Percentiles rank a stretch among this genome's conserved stretches.
phyloP scores from a whole-genome alignment of 2,888 invertebrate genomes.

The Myopa testacea region DNA sequence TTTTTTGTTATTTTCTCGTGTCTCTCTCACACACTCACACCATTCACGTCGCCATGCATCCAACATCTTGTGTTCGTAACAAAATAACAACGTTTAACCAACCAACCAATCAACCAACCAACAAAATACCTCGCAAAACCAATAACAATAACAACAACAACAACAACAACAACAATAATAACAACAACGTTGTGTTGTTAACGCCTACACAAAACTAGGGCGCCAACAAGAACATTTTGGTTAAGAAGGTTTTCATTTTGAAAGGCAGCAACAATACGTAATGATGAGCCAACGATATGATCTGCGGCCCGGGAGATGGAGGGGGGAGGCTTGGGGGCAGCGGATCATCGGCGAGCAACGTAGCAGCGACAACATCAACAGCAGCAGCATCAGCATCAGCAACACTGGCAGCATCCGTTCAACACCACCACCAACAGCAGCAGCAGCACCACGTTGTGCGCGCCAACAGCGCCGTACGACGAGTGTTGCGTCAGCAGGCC shows the following conservation, averaged over 20 bases:
- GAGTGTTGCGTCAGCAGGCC: constrained; percentile 61
- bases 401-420: constrained; percentile 37
- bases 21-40: constrained; percentile 14
- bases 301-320: constrained; percentile 64
- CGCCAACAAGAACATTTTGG: constrained; percentile 69
- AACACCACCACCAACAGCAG: constrained; percentile 49
- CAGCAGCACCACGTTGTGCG: constrained; percentile 45
- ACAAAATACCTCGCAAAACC: constrained; percentile 23
- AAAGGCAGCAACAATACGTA: constrained; percentile 70
- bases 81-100: constrained; percentile 44
- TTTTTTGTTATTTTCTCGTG: constrained; percentile 15
- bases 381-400: constrained; percentile 49
- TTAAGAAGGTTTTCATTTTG: constrained; percentile 70
- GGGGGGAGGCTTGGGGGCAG: constrained; percentile 51
- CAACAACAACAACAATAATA: constrained; percentile 40
- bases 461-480: constrained; percentile 47
- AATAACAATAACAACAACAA: constrained; percentile 43
- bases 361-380: constrained; percentile 47
- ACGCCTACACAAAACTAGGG: constrained; percentile 54
- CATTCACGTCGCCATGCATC: constrained; percentile 49
- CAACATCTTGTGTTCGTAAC: constrained; percentile 27
- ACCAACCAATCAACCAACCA: constrained; percentile 45
- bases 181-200: constrained; percentile 22
- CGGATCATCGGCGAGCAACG: constrained; percentile 44
- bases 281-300: constrained; percentile 69